Base-by-base conservation (phyloP, 2,888 invertebrate species). In the Kuschelorhynchus macadamiae region DNA sequence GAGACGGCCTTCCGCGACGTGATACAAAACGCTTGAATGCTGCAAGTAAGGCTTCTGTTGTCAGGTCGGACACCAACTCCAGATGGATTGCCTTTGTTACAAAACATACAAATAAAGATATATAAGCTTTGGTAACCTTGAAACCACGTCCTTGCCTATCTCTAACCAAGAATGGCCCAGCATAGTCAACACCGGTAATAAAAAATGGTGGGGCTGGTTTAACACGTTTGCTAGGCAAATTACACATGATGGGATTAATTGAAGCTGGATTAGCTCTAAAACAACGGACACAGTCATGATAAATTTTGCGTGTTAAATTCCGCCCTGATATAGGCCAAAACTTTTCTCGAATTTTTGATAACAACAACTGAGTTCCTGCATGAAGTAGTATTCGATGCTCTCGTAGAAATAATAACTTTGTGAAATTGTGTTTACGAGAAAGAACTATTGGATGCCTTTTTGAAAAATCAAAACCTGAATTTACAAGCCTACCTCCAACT, bases 241-340 rank as follows among this genome's bases (percentile, higher is more conserved):
- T 61, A 14, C 74, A 75, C 77, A 79, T 78, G 1, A 74, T 18
- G 46, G 76, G 75, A 16, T 56, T 11, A 30, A 70, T 39, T 12
- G 52, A 4, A 20, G 25, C 39, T 0, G 72, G 64, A 12, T 75
- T 72, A 12, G 53, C 47, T 32, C 62, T 59, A 33, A 62, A 68
- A 32, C 72, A 74, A 41, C 46, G 71, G 16, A 71, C 46, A 42
- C 74, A 76, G 11, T 39, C 14, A 39, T 12, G 39, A 39, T 39
- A 39, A 3, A 39, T 9, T 9, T 39, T 39, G 3, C 39, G 3
- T 12, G 39, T 11, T 11, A 39, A 39, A 39, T 39, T 39, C 3
- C 39, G 39, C 25, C 39, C 39, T 39, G 39, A 39, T 2, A 39
- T 39, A 2, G 39, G 39, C 39, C 39, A 39, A 39, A 39, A 39